These are phyloP conservation scores for Antedon mediterranea DNA, from an alignment of 53 echinoderm and acorn worm species.

Conservation along the genomic window DNA sequence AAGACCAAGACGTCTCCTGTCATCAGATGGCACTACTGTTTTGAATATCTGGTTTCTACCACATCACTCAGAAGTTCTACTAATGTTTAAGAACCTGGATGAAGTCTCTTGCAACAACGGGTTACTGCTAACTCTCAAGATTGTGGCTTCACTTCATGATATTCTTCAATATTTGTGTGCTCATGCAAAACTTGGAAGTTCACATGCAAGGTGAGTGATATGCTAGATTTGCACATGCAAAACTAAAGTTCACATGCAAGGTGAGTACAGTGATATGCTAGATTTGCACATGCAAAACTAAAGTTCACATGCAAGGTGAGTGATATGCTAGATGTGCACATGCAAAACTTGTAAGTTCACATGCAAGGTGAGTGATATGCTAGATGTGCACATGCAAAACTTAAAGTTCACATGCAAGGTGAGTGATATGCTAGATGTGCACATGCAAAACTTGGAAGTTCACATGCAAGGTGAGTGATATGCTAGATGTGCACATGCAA, in stretches of 20 bases:
- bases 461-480: too few relatives aligned
- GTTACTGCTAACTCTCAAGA: conserved; percentile 35
- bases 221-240: neutral
- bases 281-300: neutral
- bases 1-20: conserved; percentile 70
- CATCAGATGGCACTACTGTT: conserved; percentile 50
- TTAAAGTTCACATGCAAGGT: too few relatives aligned
- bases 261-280: neutral
- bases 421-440: too few relatives aligned
- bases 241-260: too few relatives aligned
- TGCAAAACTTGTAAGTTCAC: too few relatives aligned
- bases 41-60: conserved; percentile 94
- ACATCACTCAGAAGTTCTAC: conserved; percentile 71
- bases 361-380: too few relatives aligned
- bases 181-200: conserved; percentile 89
- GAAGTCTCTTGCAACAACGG: conserved; percentile 67
- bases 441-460: too few relatives aligned
- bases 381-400: too few relatives aligned
- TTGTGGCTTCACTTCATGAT: conserved; percentile 72
- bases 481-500: too few relatives aligned
- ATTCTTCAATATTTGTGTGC: conserved; percentile 89
- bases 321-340: too few relatives aligned
- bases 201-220: conserved; percentile 76
- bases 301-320: too few relatives aligned
- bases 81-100: conserved; percentile 84